Base-by-base conservation (phyloP, 64 coral and sea anemone genomes). In the Cladopsammia gracilis region DNA sequence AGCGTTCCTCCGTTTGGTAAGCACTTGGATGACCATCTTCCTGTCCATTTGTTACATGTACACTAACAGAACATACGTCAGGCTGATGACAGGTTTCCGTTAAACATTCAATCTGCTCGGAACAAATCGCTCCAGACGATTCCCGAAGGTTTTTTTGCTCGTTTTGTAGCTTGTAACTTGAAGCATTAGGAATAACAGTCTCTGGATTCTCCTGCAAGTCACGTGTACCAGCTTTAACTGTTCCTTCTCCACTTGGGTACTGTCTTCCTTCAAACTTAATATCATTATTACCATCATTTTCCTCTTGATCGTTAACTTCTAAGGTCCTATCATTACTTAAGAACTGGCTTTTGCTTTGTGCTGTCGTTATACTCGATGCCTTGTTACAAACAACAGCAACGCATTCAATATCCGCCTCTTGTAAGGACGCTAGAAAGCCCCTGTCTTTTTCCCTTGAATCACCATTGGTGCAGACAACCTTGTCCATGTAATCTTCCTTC, bases 381-480 rank as follows among this genome's bases (percentile, higher is more conserved):
- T 10, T 51, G 22, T 84, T 84, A 84, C 80, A 84, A 67, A 84
- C 80, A 47, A 84, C 61, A 19, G 60, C 19, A 67, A 84, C 61
- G 67, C 80, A 84, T 20, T 84, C 80, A 49, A 84, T 62, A 52
- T 84, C 80, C 50, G 80, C 80, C 1, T 67, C 61, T 49, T 67
- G 80, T 67, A 84, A 51, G 20, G 60, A 84, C 44, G 61, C 62
- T 5, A 84, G 11, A 68, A 84, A 84, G 4, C 62, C 62, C 0
- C 80, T 60, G 10, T 68, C 62, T 20, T 20, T 50, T 6, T 18
- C 8, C 19, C 10, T 50, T 7, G 44, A 64, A 43, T 48, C 7
- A 4, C 43, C 45, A 25, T 7, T 20, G 23, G 9, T n/a, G 44
- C 8, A n/a, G 6, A 1, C 62, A 66, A 0, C 11, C 10, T 20